Evolutionary conservation across 2,888 invertebrate species (phyloP).

Genomic region (Nasonovia ribisnigri): DNA sequence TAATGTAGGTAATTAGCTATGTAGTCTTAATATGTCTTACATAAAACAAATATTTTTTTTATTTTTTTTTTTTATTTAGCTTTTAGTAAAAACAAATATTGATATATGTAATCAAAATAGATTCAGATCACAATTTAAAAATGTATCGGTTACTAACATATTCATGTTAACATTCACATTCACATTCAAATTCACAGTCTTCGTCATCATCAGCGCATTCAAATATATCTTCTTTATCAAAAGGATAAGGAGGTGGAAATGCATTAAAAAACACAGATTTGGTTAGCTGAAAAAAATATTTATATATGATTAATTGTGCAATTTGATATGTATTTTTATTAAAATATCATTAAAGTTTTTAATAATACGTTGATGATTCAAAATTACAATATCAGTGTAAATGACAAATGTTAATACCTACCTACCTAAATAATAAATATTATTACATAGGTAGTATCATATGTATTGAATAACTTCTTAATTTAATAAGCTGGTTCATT

Average conservation of each 20-base stretch:
- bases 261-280: neutral
- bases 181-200: neutral
- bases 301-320: neutral
- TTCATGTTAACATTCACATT: neutral
- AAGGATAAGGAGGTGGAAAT: constrained; percentile 1
- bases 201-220: neutral
- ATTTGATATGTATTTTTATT: neutral
- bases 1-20: neutral
- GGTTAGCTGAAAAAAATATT: neutral
- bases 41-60: neutral
- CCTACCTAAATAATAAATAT: too few relatives aligned
- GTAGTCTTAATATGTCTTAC: neutral
- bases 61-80: too few relatives aligned
- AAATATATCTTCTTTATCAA: neutral
- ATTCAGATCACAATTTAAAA: neutral
- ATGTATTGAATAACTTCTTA: neutral
- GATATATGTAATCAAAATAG: too few relatives aligned
- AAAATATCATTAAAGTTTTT: neutral
- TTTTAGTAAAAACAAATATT: neutral
- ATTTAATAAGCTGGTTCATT: neutral
- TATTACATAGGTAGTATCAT: neutral
- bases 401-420: neutral
- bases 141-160: neutral
- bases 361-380: neutral
- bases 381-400: neutral